These are phyloP conservation scores for Agrotis clavis DNA, from an alignment of 2,888 invertebrate genomes.

Conservation along the genomic window DNA sequence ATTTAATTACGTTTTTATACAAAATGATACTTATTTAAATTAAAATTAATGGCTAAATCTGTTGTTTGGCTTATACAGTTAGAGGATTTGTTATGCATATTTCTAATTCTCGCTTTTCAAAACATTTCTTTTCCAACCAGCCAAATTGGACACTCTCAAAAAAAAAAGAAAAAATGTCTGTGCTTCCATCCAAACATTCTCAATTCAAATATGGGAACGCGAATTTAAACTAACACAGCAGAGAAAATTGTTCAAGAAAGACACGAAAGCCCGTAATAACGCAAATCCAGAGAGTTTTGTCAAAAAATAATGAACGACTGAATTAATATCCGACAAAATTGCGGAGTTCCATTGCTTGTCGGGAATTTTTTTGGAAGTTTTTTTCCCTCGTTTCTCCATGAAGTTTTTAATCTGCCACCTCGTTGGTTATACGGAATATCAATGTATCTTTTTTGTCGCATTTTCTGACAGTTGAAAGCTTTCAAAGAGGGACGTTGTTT, in stretches of 20 bases:
- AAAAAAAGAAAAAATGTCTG: no score
- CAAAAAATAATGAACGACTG: conserved; percentile 56
- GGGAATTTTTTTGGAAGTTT: conserved; percentile 33
- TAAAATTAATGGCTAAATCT: no score
- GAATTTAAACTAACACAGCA: conserved; percentile 54
- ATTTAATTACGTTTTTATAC: no score
- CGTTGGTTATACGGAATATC: conserved; percentile 42
- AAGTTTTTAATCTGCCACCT: conserved; percentile 46
- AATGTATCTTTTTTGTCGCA: conserved; percentile 18
- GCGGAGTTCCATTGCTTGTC: conserved; percentile 23
- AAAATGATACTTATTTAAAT: no score
- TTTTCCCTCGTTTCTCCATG: conserved; percentile 31
- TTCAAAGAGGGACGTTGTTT: background rate
- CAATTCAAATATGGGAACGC: conserved; percentile 45
- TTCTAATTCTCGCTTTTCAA: no score
- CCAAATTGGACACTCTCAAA: background rate
- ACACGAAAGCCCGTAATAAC: conserved; percentile 58
- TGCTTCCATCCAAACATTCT: background rate
- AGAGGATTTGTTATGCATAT: no score
- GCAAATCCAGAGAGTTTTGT: conserved; percentile 45
- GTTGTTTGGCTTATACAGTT: no score
- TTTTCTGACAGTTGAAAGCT: conserved; percentile 8
- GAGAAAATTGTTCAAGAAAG: conserved; percentile 52
- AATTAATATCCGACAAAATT: conserved; percentile 57
- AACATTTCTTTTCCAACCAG: background rate